Base-by-base conservation (phyloP, 2,888 invertebrate species). In the Sisyra terminalis region DNA sequence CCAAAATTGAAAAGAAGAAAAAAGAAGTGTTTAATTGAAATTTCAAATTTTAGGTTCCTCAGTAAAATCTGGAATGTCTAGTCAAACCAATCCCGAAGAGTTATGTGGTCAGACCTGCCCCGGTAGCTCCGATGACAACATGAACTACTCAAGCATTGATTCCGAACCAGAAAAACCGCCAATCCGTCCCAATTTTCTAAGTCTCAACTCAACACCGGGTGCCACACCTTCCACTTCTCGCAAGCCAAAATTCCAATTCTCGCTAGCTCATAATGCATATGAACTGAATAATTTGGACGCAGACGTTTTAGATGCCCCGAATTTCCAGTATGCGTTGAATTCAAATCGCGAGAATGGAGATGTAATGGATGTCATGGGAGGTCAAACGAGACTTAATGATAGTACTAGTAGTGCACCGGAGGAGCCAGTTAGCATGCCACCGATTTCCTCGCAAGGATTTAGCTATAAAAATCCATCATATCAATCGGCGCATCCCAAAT, bases 401-500 rank as follows among this genome's bases (percentile, higher is more conserved):
- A 43, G 35, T 24, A 45, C 39, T 32, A 52, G 53, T 43, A 53
- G 56, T 43, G 56, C 56, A 10, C 64, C 66, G 2, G 60, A 65
- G 44, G 70, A 72, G 50, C 71, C 71, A 7, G 66, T 65, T 36
- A 71, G 69, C 42, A 70, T 70, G 70, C 70, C 70, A 16, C 68
- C 67, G 41, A 59, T 69, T 40, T 53, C 52, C 40, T 54, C 50
- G 43, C 11, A 37, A 8, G 18, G 37, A 3, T 82, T 81, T 59
- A 79, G 76, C 53, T 75, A 83, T 56, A 71, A 78, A 43, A 81
- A 75, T 53, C 82, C 82, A 1, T 70, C 75, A 30, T 83, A 84
- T 56, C 82, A 82, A 54, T 80, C 81, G 47, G 83, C 81, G 10
- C 77, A 81, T 54, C 69, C 80, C 2, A 71, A 68, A 46, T 66